Conservation (phyloP, 2,797 vertebrate genomes). For the Anas capensis region DNA sequence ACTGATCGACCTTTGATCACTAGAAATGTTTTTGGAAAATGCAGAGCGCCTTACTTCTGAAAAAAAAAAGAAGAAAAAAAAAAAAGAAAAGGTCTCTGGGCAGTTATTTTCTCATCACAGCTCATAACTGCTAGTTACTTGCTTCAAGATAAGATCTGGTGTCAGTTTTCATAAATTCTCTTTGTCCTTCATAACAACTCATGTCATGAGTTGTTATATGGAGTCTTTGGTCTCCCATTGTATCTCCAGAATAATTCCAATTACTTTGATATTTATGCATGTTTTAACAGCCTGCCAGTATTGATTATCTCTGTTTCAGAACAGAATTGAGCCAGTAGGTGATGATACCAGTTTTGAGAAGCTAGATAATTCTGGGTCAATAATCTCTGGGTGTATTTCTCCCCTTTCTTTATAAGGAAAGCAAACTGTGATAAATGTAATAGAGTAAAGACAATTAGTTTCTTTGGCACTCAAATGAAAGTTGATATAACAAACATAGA, state of each 20-base stretch:
- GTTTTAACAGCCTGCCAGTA: background rate
- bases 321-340: background rate
- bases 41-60: background rate
- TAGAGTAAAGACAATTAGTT: background rate
- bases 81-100: background rate
- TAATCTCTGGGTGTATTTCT: background rate
- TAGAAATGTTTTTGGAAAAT: background rate
- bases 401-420: background rate
- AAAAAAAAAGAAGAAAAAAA: no score
- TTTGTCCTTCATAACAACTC: background rate
- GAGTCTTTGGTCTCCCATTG: background rate
- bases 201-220: background rate
- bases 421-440: background rate
- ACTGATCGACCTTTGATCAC: background rate
- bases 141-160: background rate
- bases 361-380: background rate
- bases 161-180: background rate
- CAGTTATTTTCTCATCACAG: background rate
- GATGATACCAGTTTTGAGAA: background rate
- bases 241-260: background rate
- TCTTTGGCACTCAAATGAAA: background rate
- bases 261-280: background rate
- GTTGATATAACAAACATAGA: background rate
- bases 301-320: background rate
- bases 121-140: background rate